Evolutionary conservation across 2,113 vertebrate species (phyloP), one percentile per base, ranked within the genome.

Genomic region (Notiomystis cincta): DNA sequence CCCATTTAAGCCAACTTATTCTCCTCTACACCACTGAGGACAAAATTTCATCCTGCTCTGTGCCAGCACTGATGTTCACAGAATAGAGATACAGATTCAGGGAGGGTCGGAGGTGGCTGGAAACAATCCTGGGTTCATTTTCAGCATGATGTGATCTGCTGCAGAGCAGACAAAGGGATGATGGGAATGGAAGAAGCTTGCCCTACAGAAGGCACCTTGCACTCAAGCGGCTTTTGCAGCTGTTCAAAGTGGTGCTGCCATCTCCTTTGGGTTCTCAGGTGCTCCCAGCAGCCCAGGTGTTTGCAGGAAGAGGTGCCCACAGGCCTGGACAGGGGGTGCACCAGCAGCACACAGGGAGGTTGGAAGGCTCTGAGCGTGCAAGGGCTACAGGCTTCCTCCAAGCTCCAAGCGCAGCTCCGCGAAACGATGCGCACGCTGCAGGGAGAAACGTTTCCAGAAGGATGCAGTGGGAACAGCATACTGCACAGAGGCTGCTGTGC

Each of bases 341-440:
- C 48, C 10, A 62, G 44, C 20, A n/a, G 35, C 16, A 10, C 0
- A 0, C 31, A 22, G 17, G 9, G 27, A 33, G 2, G 14, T 47
- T 37, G 28, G 38, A 70, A 73, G n/a, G 73, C 19, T 51, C 37
- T 44, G 33, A 62, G 38, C 56, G 8, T 0, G 47, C 23, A 54
- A 16, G 38, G 30, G 35, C 38, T 64, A 2, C 20, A 54, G 47
- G 54, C 6, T 42, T 76, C 54, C 35, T 60, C 16, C 33, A 17
- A 62, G 30, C 60, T 75, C 21, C 19, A 75, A 70, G 6, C 15
- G 8, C 24, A 89, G 37, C 50, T 48, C 31, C 4, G 14, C 25
- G 66, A 58, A 0, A 7, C 14, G 30, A 72, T 38, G 40, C 24
- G 18, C 25, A 33, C 0, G 1, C 28, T 54, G 15, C 18, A 71